Base-by-base conservation (phyloP, 2,888 invertebrate genomes). In the Lampropteryx suffumata region DNA sequence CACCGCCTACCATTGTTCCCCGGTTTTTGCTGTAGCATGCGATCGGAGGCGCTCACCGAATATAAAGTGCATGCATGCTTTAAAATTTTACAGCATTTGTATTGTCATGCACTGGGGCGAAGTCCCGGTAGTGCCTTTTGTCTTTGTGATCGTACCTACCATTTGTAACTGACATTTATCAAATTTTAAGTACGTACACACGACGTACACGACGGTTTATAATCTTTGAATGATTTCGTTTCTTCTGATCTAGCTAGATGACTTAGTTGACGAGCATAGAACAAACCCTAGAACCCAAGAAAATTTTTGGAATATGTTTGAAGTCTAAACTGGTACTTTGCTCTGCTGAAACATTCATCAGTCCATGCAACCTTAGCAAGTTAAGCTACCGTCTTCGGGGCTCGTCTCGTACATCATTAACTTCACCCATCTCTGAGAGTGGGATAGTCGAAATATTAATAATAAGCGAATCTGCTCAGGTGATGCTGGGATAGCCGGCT, bases 401-500 rank as follows among this genome's bases (percentile, higher is more conserved):
- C 10, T 41, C 28, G 30, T 48, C 10, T 41, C 28, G 30, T 48
- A 13, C 40, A 48, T 49, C 42, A 49, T 42, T 49, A 49, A 49
- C 49, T 32, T 39, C 11, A 33, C 17, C 17, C 17, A 17, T 3
- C 46, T 26, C 36, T 13, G 33, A 3, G 27, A 45, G 34, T 26
- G 21, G 27, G 46, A 51, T 36, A 45, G 35, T 36, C 39, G 39
- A 50, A 46, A 43, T 44, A 47, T 51, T 47, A 55, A 53, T 43
- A 42, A 54, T 51, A 48, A 47, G 40, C 45, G 36, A 35, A 47
- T 14, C 44, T 33, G 46, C 47, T 53, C 60, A 61, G 60, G 58
- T 58, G 60, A 60, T 55, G 59, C 48, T 46, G 47, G 57, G 57
- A 44, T 55, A 54, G 53, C 43, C 42, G 49, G 35, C 50, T 45